Evolutionary conservation across 2,113 vertebrate genomes (phyloP).

Genomic region (Nibea coibor): DNA sequence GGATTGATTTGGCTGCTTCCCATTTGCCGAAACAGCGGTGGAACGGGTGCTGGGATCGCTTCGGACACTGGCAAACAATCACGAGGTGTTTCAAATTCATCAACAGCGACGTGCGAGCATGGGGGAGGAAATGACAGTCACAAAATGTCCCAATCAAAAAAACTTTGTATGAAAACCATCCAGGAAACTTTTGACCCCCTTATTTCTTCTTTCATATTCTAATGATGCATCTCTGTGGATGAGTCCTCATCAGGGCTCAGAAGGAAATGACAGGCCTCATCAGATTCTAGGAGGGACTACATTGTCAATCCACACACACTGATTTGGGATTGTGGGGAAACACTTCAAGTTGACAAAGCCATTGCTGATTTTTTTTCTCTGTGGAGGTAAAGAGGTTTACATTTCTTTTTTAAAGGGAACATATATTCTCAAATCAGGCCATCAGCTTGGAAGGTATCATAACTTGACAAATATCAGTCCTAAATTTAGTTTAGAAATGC

Average conservation of each 20-base stretch:
- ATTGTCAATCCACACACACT: conserved; percentile 64
- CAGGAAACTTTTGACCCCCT: conserved; percentile 64
- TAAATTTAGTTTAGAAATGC: not conserved
- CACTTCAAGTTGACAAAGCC: conserved; percentile 21
- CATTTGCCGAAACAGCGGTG: conserved; percentile 56
- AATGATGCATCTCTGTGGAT: conserved; percentile 50
- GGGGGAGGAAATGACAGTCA: conserved; percentile 53
- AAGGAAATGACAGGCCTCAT: conserved; percentile 72
- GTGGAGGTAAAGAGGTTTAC: not conserved
- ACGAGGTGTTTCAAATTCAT: conserved; percentile 49
- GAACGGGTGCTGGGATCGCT: conserved; percentile 49
- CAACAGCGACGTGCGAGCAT: conserved; percentile 7
- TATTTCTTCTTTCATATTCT: conserved; percentile 76
- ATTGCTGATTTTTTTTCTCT: not conserved
- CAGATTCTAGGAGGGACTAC: conserved; percentile 57
- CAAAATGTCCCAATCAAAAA: conserved; percentile 76
- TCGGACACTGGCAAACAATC: conserved; percentile 72
- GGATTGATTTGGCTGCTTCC: conserved; percentile 81
- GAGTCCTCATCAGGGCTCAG: conserved; percentile 61
- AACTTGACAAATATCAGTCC: not conserved
- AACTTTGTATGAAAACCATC: conserved; percentile 62
- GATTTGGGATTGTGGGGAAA: conserved; percentile 67
- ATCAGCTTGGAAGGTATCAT: not conserved
- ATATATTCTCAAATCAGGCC: not conserved
- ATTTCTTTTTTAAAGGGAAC: not conserved